Evolutionary conservation across 1,140 invertebrate species (phyloP), one percentile per base, ranked within the genome.

Genomic region (Drosophila jambulina): DNA sequence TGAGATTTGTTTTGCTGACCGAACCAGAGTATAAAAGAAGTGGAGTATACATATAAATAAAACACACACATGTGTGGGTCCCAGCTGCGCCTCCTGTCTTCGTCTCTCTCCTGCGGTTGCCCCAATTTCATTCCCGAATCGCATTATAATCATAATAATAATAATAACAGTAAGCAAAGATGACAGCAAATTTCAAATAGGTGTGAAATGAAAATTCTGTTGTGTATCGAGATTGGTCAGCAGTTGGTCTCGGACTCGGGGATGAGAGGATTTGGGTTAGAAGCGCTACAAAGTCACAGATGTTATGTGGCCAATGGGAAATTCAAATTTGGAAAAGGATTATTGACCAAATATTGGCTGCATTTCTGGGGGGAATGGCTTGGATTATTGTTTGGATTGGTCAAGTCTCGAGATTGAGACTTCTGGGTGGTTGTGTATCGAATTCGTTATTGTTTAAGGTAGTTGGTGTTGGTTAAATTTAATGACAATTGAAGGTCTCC

Each of bases 61-160:
- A 32, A 64, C 74, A 79, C 74, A 84, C 32, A 17, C 5, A 3
- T 38, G 53, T 38, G 21, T 76, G 85, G 70, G 85, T 38, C 75
- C 80, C 78, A 81, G 53, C 80, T 83, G 80, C 45, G 51, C 13
- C 32, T 56, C 23, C 61, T 42, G 32, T 21, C 23, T 48, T 62
- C 40, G 38, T 38, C 25, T 32, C 56, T 23, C 65, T 60, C 42
- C 48, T 70, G 61, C 42, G 77, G 67, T 71, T 82, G 72, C 76
- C 70, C 84, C 84, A 88, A 88, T 88, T 87, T 72, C 46, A 62
- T 64, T 76, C 71, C 59, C 76, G 72, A 82, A 83, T 77, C 80
- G 68, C 59, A 88, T 90, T 88, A 88, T 87, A 82, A 82, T 80
- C 69, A 86, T 82, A 86, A 86, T 84, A 84, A 84, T 86, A 84